Evolutionary conservation across 92 coral and sea anemone species (phyloP).

Genomic region (Zoanthus sansibaricus): DNA sequence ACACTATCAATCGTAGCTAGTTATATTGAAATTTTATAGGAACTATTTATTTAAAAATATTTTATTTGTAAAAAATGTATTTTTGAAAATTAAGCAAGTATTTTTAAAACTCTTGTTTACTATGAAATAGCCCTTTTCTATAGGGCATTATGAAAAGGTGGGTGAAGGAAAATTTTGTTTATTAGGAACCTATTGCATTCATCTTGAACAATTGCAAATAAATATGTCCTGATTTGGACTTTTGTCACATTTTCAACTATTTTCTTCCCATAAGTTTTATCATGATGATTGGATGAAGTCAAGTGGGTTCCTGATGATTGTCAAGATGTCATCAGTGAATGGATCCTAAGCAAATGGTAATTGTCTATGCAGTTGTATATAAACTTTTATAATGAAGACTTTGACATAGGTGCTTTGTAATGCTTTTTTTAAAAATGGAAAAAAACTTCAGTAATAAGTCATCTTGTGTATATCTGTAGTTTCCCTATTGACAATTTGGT

Average conservation of each 20-base stretch:
- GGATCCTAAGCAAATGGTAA: constrained; percentile 37
- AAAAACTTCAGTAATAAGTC: no score
- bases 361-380: not conserved
- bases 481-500: no score
- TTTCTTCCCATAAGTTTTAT: constrained; percentile 30
- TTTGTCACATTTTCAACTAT: constrained; percentile 14
- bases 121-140: no score
- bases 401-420: no score
- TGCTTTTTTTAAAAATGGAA: no score
- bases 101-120: not conserved
- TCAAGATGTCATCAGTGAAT: constrained; percentile 9
- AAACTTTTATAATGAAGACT: not conserved
- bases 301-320: constrained; percentile 15
- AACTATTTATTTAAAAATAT: not conserved
- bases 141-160: not conserved
- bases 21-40: not conserved
- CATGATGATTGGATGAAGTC: constrained; percentile 31
- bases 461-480: no score
- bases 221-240: not conserved
- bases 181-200: not conserved
- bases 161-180: not conserved
- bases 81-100: not conserved
- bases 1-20: not conserved
- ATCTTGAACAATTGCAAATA: not conserved
- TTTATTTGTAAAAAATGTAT: not conserved